A percentile compares a stretch with the other conserved stretches of the same genome.
These are phyloP conservation scores for Villa cingulata DNA, from an alignment of 2,888 invertebrate species.

Conservation along the genomic window DNA sequence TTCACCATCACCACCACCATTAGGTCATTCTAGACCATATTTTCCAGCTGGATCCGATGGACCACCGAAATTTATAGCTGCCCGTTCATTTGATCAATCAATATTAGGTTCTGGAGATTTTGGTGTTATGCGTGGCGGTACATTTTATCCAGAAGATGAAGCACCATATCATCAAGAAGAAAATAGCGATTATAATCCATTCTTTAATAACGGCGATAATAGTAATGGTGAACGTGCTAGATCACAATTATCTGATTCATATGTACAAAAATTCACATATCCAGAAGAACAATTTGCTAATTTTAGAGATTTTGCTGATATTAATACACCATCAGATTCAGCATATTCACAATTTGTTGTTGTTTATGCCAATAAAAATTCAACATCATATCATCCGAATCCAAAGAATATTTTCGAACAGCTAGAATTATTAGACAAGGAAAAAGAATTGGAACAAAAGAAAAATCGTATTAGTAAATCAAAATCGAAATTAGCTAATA, in stretches of 20 bases:
- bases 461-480: slow-evolving; percentile 39
- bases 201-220: slow-evolving; percentile 36
- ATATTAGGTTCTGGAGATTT: slow-evolving; percentile 74
- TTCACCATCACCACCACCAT: slow-evolving; percentile 38
- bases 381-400: slow-evolving; percentile 38
- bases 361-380: slow-evolving; percentile 71
- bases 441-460: slow-evolving; percentile 33
- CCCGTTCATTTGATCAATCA: slow-evolving; percentile 43
- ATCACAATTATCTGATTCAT: slow-evolving; percentile 50
- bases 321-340: slow-evolving; percentile 66
- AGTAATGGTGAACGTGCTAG: slow-evolving; percentile 56
- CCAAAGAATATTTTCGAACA: slow-evolving; percentile 80
- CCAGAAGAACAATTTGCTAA: slow-evolving; percentile 77
- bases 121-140: slow-evolving; percentile 73
- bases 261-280: slow-evolving; percentile 47
- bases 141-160: slow-evolving; percentile 65
- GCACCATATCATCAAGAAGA: slow-evolving; percentile 42
- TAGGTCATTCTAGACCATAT: slow-evolving; percentile 48
- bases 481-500: slow-evolving; percentile 49
- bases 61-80: slow-evolving; percentile 42
- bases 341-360: slow-evolving; percentile 74
- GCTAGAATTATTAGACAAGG: slow-evolving; percentile 55
- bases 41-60: slow-evolving; percentile 45
- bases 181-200: slow-evolving; percentile 43
- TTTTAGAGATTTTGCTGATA: slow-evolving; percentile 81